Evolutionary conservation across 2,797 vertebrate species (phyloP).

Genomic region (Chanos chanos): DNA sequence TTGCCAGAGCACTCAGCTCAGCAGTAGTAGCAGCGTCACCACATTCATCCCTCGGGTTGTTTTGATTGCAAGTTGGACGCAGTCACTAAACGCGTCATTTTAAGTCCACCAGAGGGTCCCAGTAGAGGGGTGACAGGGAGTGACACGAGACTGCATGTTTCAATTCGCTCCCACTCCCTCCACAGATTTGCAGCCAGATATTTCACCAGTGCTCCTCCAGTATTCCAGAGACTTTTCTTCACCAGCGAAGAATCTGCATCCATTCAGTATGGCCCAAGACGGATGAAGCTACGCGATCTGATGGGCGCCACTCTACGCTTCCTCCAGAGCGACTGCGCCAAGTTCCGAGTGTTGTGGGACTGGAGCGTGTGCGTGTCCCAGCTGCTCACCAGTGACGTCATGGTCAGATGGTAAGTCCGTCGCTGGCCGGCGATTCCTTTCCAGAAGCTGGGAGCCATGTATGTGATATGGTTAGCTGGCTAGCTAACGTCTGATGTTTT

Average conservation of each 20-base stretch:
- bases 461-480: neutral
- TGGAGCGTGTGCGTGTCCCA: conserved; percentile 96
- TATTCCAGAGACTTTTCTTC: conserved; percentile 94
- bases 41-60: no score
- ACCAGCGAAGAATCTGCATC: conserved; percentile 86
- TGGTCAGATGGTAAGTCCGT: conserved; percentile 86
- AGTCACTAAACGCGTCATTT: no score
- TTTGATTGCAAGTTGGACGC: no score
- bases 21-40: no score
- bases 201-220: conserved; percentile 83
- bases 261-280: conserved; percentile 86
- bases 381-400: conserved; percentile 88
- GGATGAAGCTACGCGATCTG: conserved; percentile 96
- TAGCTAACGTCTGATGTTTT: neutral
- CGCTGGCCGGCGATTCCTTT: no score
- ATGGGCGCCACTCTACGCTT: conserved; percentile 94
- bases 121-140: no score
- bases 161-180: neutral
- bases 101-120: no score
- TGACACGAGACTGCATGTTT: no score
- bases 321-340: conserved; percentile 81
- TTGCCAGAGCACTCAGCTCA: no score
- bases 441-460: no score
- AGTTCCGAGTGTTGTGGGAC: conserved; percentile 89
- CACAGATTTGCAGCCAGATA: conserved; percentile 88